phyloP scores from a whole-genome alignment of 1,140 invertebrate genomes.

The Chlorops oryzae region DNA sequence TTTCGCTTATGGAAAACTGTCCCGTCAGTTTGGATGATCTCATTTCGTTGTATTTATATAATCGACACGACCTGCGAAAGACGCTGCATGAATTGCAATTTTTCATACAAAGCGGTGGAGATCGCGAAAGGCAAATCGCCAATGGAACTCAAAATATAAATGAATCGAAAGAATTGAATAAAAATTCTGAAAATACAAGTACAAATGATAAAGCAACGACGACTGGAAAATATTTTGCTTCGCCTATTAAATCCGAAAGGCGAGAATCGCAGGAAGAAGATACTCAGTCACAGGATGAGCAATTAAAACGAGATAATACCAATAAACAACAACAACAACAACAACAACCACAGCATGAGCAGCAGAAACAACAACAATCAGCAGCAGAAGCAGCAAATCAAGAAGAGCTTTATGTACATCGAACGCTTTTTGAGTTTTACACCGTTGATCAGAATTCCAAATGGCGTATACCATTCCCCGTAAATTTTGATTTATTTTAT shows the following conservation, averaged over 20 bases:
- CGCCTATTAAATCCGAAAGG: conserved; percentile 12
- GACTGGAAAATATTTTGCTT: conserved; percentile 16
- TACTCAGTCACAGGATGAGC: background rate
- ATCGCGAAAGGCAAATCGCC: conserved; percentile 14
- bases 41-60: conserved; percentile 51
- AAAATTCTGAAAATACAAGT: background rate
- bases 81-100: conserved; percentile 66
- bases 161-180: background rate
- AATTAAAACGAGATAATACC: background rate
- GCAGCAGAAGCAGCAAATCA: background rate
- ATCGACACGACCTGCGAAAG: conserved; percentile 62
- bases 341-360: too few relatives aligned
- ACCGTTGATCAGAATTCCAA: conserved; percentile 30
- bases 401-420: conserved; percentile 27
- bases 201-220: background rate
- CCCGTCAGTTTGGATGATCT: conserved; percentile 52
- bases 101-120: conserved; percentile 52
- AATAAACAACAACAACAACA: too few relatives aligned
- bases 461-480: conserved; percentile 35
- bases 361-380: too few relatives aligned
- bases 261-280: too few relatives aligned
- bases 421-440: conserved; percentile 36
- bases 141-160: background rate
- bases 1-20: conserved; percentile 61
- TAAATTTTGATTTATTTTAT: conserved; percentile 33